Evolutionary conservation across 2,797 vertebrate genomes (phyloP), one percentile per base, ranked within the genome.

Genomic region (Scolopax rusticola): DNA sequence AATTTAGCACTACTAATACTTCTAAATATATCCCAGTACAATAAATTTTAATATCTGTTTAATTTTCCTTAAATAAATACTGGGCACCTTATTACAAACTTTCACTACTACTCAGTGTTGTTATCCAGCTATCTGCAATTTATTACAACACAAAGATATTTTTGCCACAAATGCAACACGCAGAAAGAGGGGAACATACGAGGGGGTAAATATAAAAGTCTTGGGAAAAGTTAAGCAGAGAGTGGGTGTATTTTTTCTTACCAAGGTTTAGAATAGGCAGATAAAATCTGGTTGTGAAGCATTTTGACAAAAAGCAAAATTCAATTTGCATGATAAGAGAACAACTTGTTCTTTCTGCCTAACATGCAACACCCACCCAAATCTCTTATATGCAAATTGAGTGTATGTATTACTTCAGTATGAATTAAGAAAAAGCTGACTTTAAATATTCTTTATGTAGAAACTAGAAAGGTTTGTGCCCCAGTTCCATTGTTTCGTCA

Each of bases 261-360:
- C 36, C 18, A 30, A 89, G 51, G 53, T 68, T 83, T 78, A 90
- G 75, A 94, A 97, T 65, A 94, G 48, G 68, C 87, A 82, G 41
- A 90, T 90, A 93, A 97, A 96, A 95, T 88, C 59, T 90, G 53
- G 75, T 50, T 91, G 75, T 80, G 89, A 94, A 71, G 63, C 57
- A 71, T 91, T 96, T 85, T 95, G 90, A 96, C 51, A 91, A 98
- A 97, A 95, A 95, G 32, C 47, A 77, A 87, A 81, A 95, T 71
- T 96, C 82, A 96, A 95, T 97, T 95, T 96, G 70, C 92, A 89
- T 92, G 71, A 89, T 54, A 97, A 94, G 67, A 91, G 91, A 96
- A 95, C 91, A 94, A 91, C 64, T 85, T 96, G 85, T 92, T 97
- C 93, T 90, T 94, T 67, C 87, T 93, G 71, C 43, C 65, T 94